A percentile compares a stretch with the other conserved stretches of the same genome.
Evolutionary conservation across 2,888 invertebrate species (phyloP).

Genomic region (Thecophora atra): DNA sequence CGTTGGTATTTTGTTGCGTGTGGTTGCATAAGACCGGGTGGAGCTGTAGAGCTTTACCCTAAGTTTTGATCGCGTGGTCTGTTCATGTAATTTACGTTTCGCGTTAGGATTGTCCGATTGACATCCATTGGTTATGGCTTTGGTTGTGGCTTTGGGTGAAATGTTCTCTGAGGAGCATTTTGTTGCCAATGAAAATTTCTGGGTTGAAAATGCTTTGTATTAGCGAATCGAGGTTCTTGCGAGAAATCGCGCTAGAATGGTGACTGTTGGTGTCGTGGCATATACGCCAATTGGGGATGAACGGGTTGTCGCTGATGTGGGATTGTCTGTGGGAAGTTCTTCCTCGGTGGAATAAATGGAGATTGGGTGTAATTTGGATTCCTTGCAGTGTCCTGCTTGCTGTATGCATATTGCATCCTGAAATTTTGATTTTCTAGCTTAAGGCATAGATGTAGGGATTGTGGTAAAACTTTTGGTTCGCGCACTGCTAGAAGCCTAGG

Average conservation of each 20-base stretch:
- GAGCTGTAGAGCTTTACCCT: constrained; percentile 21
- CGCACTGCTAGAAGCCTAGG: constrained; percentile 28
- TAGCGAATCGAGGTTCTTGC: neutral
- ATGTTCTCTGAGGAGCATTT: neutral
- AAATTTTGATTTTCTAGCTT: constrained; percentile 13
- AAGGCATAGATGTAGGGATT: constrained; percentile 5
- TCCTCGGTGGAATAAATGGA: constrained; percentile 3
- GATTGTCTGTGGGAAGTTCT: neutral
- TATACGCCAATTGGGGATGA: neutral
- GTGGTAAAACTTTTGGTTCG: constrained; percentile 10
- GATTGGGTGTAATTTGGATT: neutral
- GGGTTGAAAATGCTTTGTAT: neutral
- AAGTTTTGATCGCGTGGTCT: neutral
- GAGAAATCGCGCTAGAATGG: neutral
- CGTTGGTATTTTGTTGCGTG: neutral
- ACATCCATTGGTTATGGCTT: constrained; percentile 32
- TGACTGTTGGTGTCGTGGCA: neutral
- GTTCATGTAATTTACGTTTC: constrained; percentile 22
- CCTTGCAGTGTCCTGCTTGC: neutral
- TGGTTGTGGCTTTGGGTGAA: constrained; percentile 15
- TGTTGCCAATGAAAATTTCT: neutral
- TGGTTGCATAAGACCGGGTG: neutral
- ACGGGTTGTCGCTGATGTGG: neutral
- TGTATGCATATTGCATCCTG: neutral
- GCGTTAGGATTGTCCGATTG: neutral